These are phyloP conservation scores for Vanessa tameamea DNA, from an alignment of 1,140 invertebrate species.

Conservation along the genomic window DNA sequence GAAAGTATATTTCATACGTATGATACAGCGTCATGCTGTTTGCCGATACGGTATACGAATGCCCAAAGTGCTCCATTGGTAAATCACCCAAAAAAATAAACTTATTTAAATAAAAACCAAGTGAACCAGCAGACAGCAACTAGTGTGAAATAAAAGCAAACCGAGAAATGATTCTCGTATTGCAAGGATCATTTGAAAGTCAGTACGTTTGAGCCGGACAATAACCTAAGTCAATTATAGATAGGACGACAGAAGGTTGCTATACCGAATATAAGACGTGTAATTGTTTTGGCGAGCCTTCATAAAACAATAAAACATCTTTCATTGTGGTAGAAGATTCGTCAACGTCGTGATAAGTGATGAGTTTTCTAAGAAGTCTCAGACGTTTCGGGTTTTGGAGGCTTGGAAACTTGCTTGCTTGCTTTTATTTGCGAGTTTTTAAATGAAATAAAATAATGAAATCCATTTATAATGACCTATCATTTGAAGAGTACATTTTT, in stretches of 20 bases:
- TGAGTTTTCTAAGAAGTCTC: conserved; percentile 25
- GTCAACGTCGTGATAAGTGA: conserved; percentile 21
- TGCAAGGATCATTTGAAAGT: conserved; percentile 69
- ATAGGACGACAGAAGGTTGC: conserved; percentile 61
- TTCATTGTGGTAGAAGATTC: conserved; percentile 24
- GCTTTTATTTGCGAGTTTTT: conserved; percentile 2
- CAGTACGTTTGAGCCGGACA: conserved; percentile 58
- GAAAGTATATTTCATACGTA: too few relatives aligned
- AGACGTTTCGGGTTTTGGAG: conserved; percentile 9
- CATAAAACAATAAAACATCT: conserved; percentile 45
- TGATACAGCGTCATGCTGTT: too few relatives aligned
- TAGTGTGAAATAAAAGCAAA: conserved; percentile 56
- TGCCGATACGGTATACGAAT: too few relatives aligned
- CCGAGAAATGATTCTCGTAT: conserved; percentile 64
- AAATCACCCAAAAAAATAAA: too few relatives aligned
- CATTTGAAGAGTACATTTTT: too few relatives aligned
- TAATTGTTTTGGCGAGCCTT: conserved; percentile 44
- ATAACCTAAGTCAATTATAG: conserved; percentile 69
- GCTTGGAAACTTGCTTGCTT: background rate
- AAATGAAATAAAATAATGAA: conserved; percentile 1
- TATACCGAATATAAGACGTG: conserved; percentile 40
- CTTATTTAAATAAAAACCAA: background rate
- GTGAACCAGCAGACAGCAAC: background rate
- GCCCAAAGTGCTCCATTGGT: too few relatives aligned
- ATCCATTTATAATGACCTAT: too few relatives aligned